Percentiles rank a stretch among this genome's conserved stretches.
These are phyloP conservation scores for Leptatherina wallacei DNA, from an alignment of 2,797 vertebrate species.

Conservation along the genomic window DNA sequence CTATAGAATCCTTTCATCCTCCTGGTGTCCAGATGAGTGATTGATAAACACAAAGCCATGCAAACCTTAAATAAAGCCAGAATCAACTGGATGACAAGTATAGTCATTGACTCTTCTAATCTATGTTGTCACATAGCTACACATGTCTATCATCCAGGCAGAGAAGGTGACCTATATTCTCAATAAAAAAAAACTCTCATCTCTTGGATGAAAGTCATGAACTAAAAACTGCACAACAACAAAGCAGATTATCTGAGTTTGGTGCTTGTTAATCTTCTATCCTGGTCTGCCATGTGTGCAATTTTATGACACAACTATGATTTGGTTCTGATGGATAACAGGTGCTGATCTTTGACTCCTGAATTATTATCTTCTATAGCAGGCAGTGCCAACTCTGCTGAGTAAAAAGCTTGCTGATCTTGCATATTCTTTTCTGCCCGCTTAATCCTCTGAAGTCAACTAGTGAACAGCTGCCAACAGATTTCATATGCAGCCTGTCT, in stretches of 20 bases:
- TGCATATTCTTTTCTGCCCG: constrained; percentile 71
- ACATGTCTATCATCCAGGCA: constrained; percentile 50
- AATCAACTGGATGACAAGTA: constrained; percentile 52
- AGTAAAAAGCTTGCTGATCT: constrained; percentile 72
- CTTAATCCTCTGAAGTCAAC: constrained; percentile 75
- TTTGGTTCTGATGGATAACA: constrained; percentile 53
- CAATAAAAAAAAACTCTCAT: constrained; percentile 53
- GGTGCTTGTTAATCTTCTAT: constrained; percentile 30
- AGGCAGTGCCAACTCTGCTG: constrained; percentile 36
- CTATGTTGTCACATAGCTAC: constrained; percentile 51
- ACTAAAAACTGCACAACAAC: constrained; percentile 51
- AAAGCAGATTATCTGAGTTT: constrained; percentile 41
- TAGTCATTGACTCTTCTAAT: constrained; percentile 50
- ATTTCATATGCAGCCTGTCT: constrained; percentile 63
- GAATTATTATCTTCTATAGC: constrained; percentile 59
- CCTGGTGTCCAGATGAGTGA: constrained; percentile 48
- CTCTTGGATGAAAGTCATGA: constrained; percentile 36
- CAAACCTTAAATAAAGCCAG: constrained; percentile 61
- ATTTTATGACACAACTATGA: constrained; percentile 30
- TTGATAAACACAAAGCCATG: constrained; percentile 50
- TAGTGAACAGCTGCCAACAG: constrained; percentile 66
- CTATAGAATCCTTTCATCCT: constrained; percentile 36
- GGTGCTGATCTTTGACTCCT: constrained; percentile 58
- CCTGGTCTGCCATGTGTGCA: constrained; percentile 20
- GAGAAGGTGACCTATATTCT: constrained; percentile 71